Percentiles rank a stretch among this genome's conserved stretches.
Evolutionary conservation across 2,797 vertebrate genomes (phyloP).

Genomic region (Iguana delicatissima): DNA sequence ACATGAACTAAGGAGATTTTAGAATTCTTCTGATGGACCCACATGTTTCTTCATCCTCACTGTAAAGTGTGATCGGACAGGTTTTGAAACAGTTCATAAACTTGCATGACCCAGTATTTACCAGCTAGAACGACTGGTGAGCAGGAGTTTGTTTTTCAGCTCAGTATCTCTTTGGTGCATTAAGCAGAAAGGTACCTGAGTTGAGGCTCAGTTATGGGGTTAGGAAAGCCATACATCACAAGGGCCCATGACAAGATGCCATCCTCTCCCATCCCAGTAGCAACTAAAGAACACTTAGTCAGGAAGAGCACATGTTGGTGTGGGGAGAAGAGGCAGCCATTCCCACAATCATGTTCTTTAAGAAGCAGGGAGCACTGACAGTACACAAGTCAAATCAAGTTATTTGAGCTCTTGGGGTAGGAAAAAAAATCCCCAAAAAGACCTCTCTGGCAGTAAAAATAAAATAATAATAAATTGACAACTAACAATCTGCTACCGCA

Average conservation of each 20-base stretch:
- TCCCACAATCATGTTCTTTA: neutral
- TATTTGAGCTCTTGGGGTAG: too few species aligned
- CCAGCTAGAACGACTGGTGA: neutral
- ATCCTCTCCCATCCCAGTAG: too few species aligned
- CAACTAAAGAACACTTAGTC: neutral
- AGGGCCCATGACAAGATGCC: neutral
- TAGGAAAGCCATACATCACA: neutral
- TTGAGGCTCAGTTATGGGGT: neutral
- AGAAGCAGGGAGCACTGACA: neutral
- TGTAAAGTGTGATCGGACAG: neutral
- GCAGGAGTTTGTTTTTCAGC: neutral
- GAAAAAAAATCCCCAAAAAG: too few species aligned
- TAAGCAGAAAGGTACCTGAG: neutral
- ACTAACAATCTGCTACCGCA: too few species aligned
- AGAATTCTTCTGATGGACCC: neutral
- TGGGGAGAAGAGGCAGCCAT: neutral
- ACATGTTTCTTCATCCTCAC: neutral
- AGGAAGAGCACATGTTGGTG: neutral
- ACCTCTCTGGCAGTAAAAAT: too few species aligned
- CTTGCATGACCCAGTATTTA: too few species aligned
- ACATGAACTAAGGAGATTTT: neutral
- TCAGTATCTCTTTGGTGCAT: neutral
- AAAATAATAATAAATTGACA: too few species aligned
- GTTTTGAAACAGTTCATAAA: neutral
- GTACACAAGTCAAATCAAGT: too few species aligned